phyloP scores from a whole-genome alignment of 1,140 invertebrate species.

The Steinernema khuongi region DNA sequence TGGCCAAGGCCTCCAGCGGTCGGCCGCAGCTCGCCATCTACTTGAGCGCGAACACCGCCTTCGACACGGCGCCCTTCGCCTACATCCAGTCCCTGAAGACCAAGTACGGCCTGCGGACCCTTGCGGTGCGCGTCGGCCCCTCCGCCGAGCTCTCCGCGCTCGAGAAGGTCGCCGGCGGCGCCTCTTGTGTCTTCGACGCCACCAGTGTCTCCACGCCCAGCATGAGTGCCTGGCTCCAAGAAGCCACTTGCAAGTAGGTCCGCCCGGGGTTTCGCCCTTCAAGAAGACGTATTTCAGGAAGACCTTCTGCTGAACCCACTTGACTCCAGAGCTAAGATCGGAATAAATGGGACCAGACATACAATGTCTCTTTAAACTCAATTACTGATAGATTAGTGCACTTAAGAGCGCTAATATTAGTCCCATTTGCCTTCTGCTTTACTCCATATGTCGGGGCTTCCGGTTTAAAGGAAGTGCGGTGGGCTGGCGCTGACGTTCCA shows the following conservation, averaged over 20 bases:
- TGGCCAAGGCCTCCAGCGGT: constrained; percentile 13
- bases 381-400: not conserved
- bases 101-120: constrained; percentile 16
- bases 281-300: constrained; percentile 19
- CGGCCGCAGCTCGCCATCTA: constrained; percentile 23
- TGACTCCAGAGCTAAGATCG: not conserved
- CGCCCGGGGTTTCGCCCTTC: not conserved
- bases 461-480: too few relatives aligned
- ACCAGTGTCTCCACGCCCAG: not conserved
- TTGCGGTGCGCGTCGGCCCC: constrained; percentile 21
- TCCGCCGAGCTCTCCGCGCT: not conserved
- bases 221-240: constrained; percentile 22
- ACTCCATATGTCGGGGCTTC: not conserved
- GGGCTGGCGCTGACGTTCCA: too few relatives aligned
- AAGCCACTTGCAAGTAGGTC: constrained; percentile 30
- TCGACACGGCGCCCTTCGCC: constrained; percentile 17
- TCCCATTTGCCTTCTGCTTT: not conserved
- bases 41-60: constrained; percentile 29
- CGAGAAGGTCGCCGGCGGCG: constrained; percentile 2
- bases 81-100: constrained; percentile 17
- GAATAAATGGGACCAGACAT: not conserved
- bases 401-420: not conserved
- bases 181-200: constrained; percentile 14
- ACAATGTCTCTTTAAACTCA: not conserved
- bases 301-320: constrained; percentile 1